A percentile compares a stretch with the other conserved stretches of the same genome.
These are phyloP conservation scores for Odocoileus virginianus DNA, from an alignment of 2,113 vertebrate species.

Conservation along the genomic window DNA sequence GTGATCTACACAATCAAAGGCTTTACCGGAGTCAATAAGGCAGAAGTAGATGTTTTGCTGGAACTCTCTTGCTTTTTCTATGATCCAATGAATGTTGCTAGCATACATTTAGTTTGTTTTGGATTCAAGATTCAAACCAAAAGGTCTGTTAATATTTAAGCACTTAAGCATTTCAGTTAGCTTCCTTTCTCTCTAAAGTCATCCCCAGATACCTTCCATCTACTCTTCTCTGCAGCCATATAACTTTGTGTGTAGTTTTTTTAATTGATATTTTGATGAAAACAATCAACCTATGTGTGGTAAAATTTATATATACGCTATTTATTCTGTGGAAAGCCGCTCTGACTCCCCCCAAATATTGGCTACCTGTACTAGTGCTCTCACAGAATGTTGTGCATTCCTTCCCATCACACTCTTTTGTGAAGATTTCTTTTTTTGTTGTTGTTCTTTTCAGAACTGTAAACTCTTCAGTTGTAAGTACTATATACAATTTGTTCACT, in stretches of 20 bases:
- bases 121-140: neutral
- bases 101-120: neutral
- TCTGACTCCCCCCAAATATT: neutral
- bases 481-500: neutral
- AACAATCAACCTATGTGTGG: neutral
- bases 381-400: neutral
- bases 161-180: neutral
- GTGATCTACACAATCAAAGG: neutral
- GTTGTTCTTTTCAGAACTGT: neutral
- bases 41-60: neutral
- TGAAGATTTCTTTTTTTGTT: neutral
- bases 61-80: neutral
- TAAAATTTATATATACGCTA: neutral
- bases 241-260: neutral
- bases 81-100: neutral
- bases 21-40: neutral
- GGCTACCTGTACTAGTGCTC: neutral
- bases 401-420: neutral
- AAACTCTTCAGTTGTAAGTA: neutral
- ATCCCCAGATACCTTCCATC: neutral
- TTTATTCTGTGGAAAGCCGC: neutral
- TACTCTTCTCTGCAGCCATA: neutral
- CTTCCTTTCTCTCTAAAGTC: neutral
- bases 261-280: neutral
- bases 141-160: neutral